Evolutionary conservation across 2,888 invertebrate species (phyloP).

Genomic region (Antheraea yamamai): DNA sequence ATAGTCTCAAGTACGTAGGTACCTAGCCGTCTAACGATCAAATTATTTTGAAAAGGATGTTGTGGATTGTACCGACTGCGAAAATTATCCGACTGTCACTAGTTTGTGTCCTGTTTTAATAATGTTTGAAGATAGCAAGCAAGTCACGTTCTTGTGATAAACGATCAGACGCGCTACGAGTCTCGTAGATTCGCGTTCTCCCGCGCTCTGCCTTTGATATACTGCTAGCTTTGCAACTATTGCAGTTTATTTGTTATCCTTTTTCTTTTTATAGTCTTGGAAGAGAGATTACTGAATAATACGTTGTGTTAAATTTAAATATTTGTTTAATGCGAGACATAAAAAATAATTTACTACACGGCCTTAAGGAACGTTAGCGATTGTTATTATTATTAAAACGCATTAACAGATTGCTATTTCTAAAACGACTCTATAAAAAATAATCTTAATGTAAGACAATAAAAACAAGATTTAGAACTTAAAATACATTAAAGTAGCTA

Average conservation of each 20-base stretch:
- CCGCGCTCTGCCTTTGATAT: constrained; percentile 4
- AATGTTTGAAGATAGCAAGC: constrained; percentile 21
- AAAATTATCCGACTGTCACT: not conserved
- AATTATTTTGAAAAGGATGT: not conserved
- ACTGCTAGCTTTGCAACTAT: constrained; percentile 15
- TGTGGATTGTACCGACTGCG: not conserved
- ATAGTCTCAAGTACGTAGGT: not conserved
- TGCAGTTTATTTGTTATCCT: constrained; percentile 1
- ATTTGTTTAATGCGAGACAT: too few relatives aligned
- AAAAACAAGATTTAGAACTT: not conserved
- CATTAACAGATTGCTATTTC: too few relatives aligned
- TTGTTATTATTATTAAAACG: too few relatives aligned
- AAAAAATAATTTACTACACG: too few relatives aligned
- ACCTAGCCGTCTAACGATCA: not conserved
- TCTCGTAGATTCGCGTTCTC: not conserved
- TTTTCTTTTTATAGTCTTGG: not conserved
- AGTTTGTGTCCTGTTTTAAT: constrained; percentile 8
- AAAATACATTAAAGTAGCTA: not conserved
- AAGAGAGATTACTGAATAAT: not conserved
- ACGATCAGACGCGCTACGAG: constrained; percentile 29
- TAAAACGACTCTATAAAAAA: too few relatives aligned
- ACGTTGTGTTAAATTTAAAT: not conserved
- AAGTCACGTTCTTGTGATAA: constrained; percentile 31
- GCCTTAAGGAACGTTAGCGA: too few relatives aligned
- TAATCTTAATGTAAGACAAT: not conserved